Conservation (phyloP, 1,140 invertebrate species). For the Sycobia sp. region DNA sequence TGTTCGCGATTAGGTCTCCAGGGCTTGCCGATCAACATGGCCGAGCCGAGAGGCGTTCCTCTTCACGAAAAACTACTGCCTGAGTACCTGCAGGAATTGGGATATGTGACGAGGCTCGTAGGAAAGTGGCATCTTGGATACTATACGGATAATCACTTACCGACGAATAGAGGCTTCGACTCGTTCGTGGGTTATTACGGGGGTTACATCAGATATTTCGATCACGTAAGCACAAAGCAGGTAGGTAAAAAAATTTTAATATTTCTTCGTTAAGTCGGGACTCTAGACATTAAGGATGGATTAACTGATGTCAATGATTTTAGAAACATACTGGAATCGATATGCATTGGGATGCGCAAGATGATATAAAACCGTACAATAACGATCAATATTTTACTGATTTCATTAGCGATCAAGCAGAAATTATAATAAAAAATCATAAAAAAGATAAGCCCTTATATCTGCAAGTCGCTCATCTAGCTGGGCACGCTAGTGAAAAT, state of each 20-base stretch:
- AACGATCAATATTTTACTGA: constrained; percentile 62
- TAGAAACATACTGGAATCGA: constrained; percentile 17
- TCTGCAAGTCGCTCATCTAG: constrained; percentile 67
- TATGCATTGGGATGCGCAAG: constrained; percentile 1
- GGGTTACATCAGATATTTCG: constrained; percentile 60
- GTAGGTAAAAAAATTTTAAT: neutral
- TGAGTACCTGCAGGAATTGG: constrained; percentile 61
- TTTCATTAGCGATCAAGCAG: constrained; percentile 64
- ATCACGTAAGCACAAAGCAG: constrained; percentile 41
- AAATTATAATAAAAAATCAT: constrained; percentile 63
- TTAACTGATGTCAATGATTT: no score
- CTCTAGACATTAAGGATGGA: no score
- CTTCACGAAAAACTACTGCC: constrained; percentile 59
- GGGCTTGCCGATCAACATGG: constrained; percentile 33
- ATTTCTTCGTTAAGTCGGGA: neutral
- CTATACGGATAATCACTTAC: constrained; percentile 54
- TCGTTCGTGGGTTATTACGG: constrained; percentile 59
- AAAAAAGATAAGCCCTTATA: constrained; percentile 62
- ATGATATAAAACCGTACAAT: neutral
- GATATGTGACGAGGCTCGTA: constrained; percentile 63
- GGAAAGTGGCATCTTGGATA: constrained; percentile 66
- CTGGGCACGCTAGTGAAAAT: constrained; percentile 56
- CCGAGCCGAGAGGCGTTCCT: constrained; percentile 60
- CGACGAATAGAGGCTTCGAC: constrained; percentile 60
- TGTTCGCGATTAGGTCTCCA: no score